Evolutionary conservation across 2,888 invertebrate species (phyloP).

Genomic region (Chloroclysta siterata): DNA sequence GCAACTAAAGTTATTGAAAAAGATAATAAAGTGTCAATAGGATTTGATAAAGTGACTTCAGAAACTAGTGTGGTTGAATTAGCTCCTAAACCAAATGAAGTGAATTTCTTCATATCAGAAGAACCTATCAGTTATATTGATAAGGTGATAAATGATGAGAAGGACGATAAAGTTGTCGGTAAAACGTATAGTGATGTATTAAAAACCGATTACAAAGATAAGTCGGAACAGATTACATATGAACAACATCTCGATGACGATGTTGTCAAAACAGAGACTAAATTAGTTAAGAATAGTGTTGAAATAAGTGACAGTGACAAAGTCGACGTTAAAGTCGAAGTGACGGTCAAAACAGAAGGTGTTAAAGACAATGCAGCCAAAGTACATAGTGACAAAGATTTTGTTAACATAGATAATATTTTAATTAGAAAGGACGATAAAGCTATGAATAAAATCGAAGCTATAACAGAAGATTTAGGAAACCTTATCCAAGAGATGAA

Average conservation of each 20-base stretch:
- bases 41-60: neutral
- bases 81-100: slow-evolving; percentile 13
- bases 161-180: slow-evolving; percentile 19
- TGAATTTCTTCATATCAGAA: slow-evolving; percentile 24
- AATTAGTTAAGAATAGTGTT: slow-evolving; percentile 59
- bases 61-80: slow-evolving; percentile 14
- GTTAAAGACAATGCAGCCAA: slow-evolving; percentile 41
- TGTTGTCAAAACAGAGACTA: slow-evolving; percentile 59
- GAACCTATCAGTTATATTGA: slow-evolving; percentile 25
- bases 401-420: slow-evolving; percentile 51
- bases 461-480: slow-evolving; percentile 73
- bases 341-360: slow-evolving; percentile 57
- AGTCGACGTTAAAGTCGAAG: slow-evolving; percentile 57
- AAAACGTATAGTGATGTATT: slow-evolving; percentile 52
- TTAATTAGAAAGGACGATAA: slow-evolving; percentile 53
- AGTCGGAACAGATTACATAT: slow-evolving; percentile 57
- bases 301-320: slow-evolving; percentile 54
- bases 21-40: neutral
- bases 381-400: slow-evolving; percentile 53
- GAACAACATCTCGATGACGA: slow-evolving; percentile 55
- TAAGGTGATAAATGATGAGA: slow-evolving; percentile 24
- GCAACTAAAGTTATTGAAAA: neutral
- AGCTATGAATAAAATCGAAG: slow-evolving; percentile 69
- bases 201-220: slow-evolving; percentile 58
- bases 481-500: slow-evolving; percentile 73